Evolutionary conservation across 2,797 vertebrate genomes (phyloP).

Genomic region (Hirundo rustica): DNA sequence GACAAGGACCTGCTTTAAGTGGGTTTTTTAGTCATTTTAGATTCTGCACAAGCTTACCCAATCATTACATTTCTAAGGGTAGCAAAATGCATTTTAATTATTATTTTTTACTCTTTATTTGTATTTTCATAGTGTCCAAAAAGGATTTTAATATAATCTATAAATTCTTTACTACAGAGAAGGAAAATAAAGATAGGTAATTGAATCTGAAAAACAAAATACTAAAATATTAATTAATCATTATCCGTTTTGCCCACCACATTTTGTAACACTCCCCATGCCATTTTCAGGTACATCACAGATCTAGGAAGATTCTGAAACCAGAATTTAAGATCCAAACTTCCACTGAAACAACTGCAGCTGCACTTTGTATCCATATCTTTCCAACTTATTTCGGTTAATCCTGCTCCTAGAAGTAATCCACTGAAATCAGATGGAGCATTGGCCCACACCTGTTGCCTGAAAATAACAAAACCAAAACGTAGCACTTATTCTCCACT

Average conservation of each 20-base stretch:
- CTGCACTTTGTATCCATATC: neutral
- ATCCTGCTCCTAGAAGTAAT: neutral
- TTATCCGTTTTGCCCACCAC: neutral
- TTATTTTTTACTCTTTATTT: neutral
- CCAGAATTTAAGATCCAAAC: neutral
- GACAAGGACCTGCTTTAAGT: neutral
- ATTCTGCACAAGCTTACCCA: neutral
- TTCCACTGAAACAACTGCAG: neutral
- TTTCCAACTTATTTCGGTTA: neutral
- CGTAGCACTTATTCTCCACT: neutral
- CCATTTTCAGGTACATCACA: neutral
- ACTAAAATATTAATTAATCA: neutral
- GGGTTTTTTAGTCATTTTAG: neutral
- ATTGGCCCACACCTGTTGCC: neutral
- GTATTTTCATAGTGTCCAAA: neutral
- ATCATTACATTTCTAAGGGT: neutral
- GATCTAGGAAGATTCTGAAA: neutral
- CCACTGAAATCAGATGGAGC: neutral
- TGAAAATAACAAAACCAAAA: conserved; percentile 2
- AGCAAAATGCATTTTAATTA: neutral
- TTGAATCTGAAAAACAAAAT: neutral
- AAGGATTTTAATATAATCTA: neutral
- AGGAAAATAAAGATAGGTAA: neutral
- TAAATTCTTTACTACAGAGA: neutral
- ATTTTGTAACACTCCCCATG: neutral